A percentile compares a stretch with the other conserved stretches of the same genome.
These are phyloP conservation scores for Psophia crepitans DNA, from an alignment of 2,113 vertebrate genomes.

Conservation along the genomic window DNA sequence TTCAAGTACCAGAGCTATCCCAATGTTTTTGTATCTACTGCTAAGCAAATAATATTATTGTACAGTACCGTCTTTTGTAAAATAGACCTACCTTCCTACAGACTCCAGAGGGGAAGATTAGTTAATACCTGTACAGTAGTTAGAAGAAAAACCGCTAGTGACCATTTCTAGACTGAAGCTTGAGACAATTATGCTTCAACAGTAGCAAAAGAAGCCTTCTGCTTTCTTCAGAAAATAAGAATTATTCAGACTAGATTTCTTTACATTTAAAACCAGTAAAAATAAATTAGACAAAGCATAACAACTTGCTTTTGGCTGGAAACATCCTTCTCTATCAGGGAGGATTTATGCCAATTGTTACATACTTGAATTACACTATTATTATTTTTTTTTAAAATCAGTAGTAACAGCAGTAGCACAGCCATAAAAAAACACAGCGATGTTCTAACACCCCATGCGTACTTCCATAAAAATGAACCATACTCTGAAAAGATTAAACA, in stretches of 20 bases:
- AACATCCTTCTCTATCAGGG: background rate
- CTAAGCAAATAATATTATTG: background rate
- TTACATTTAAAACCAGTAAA: background rate
- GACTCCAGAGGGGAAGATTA: background rate
- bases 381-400: background rate
- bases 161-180: background rate
- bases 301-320: background rate
- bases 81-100: background rate
- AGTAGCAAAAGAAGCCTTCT: background rate
- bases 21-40: background rate
- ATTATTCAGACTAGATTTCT: background rate
- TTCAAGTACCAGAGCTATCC: background rate
- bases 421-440: background rate
- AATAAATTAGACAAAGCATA: background rate
- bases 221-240: background rate
- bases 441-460: background rate
- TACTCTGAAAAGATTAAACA: background rate
- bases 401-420: background rate
- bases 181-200: background rate
- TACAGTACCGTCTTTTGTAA: background rate
- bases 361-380: background rate
- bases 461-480: background rate
- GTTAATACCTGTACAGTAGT: background rate
- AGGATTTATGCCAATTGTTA: background rate
- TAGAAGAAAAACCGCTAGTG: background rate